These are phyloP conservation scores for Sitophilus oryzae DNA, from an alignment of 1,140 invertebrate species.

Conservation along the genomic window DNA sequence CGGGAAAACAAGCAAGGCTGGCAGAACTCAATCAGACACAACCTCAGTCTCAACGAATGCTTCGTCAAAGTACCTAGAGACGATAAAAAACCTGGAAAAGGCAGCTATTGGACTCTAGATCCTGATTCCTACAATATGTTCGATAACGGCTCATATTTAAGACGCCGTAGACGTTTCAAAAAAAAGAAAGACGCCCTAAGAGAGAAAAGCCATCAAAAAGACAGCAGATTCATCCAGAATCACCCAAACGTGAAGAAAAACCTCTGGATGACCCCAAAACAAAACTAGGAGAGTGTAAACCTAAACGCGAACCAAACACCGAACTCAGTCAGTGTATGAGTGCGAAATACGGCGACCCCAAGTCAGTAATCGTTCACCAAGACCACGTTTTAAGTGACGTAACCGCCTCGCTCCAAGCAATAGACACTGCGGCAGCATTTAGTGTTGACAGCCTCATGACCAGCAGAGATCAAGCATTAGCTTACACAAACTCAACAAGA, in stretches of 20 bases:
- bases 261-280: slow-evolving; percentile 46
- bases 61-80: slow-evolving; percentile 91
- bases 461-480: slow-evolving; percentile 38
- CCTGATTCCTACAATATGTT: slow-evolving; percentile 98
- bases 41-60: slow-evolving; percentile 96
- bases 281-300: slow-evolving; percentile 51
- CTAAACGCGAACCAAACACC: slow-evolving; percentile 58
- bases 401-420: slow-evolving; percentile 45
- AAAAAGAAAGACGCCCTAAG: slow-evolving; percentile 88
- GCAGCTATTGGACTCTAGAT: slow-evolving; percentile 95
- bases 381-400: slow-evolving; percentile 47
- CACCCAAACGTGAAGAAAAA: slow-evolving; percentile 47
- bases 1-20: slow-evolving; percentile 94
- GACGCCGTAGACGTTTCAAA: slow-evolving; percentile 89
- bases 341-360: slow-evolving; percentile 38
- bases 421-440: slow-evolving; percentile 45
- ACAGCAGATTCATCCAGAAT: slow-evolving; percentile 55
- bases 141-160: slow-evolving; percentile 91
- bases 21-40: slow-evolving; percentile 96
- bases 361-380: slow-evolving; percentile 45
- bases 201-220: slow-evolving; percentile 81
- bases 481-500: slow-evolving; percentile 46
- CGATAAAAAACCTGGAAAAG: slow-evolving; percentile 94
- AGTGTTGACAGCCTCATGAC: slow-evolving; percentile 52
- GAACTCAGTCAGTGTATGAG: slow-evolving; percentile 47